These are phyloP conservation scores for Microctenopoma stevenorrisi DNA, from an alignment of 2,797 vertebrate genomes.

Conservation along the genomic window DNA sequence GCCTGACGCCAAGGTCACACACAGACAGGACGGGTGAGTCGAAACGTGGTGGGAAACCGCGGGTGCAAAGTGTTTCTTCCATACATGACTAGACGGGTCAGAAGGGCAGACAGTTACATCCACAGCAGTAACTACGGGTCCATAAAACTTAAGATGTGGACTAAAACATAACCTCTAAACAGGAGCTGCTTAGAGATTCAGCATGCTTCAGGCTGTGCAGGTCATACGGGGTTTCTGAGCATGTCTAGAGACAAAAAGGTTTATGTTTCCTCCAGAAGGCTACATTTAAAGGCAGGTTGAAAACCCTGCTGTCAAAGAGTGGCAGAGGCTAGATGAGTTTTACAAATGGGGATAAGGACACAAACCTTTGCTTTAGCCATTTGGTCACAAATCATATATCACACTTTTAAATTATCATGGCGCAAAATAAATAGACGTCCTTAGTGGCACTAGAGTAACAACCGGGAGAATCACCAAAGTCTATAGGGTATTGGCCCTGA, in stretches of 20 bases:
- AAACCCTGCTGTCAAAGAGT: not conserved
- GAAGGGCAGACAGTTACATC: conserved; percentile 25
- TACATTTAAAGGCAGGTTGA: not conserved
- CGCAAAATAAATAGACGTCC: too few species aligned
- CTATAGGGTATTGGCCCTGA: too few species aligned
- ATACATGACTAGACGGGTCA: conserved; percentile 16
- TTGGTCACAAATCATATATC: too few species aligned
- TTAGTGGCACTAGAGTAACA: not conserved
- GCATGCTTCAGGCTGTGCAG: not conserved
- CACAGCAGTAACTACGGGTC: conserved; percentile 1
- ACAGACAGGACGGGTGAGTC: conserved; percentile 15
- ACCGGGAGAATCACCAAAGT: not conserved
- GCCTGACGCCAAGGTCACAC: conserved; percentile 57
- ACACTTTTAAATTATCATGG: too few species aligned
- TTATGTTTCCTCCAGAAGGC: not conserved
- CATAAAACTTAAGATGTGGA: conserved; percentile 8
- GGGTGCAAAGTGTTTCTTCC: conserved; percentile 41
- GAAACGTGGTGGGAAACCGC: not conserved
- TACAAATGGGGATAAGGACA: not conserved
- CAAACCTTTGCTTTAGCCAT: not conserved
- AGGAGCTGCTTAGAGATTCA: not conserved
- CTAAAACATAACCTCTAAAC: not conserved
- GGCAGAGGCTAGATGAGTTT: not conserved
- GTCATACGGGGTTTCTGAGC: not conserved
- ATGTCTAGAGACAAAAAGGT: not conserved